phyloP scores from a whole-genome alignment of 2,113 vertebrate species.

The Myotis yumanensis region DNA sequence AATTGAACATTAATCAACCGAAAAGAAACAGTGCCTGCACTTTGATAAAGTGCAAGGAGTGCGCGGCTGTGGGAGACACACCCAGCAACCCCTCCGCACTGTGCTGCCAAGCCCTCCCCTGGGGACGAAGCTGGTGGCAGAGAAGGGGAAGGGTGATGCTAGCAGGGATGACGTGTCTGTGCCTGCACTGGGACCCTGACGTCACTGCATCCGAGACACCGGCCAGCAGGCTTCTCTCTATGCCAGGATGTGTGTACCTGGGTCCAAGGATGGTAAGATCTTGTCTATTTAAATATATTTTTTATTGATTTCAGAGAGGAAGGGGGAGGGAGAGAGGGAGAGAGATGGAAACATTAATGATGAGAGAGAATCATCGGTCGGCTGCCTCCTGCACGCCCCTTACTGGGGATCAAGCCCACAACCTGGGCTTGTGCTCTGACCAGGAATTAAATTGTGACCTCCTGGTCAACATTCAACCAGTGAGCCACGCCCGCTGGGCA shows the following conservation, averaged over 20 bases:
- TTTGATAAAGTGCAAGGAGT: constrained; percentile 3
- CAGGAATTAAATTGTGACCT: too few relatives aligned
- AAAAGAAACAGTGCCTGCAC: constrained; percentile 53
- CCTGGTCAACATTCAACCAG: too few relatives aligned
- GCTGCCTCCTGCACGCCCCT: too few relatives aligned
- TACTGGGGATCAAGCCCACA: too few relatives aligned
- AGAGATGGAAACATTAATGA: too few relatives aligned
- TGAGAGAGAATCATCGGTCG: too few relatives aligned
- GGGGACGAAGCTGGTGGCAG: background rate
- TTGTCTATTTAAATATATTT: background rate
- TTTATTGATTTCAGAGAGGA: too few relatives aligned
- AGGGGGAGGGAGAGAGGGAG: too few relatives aligned
- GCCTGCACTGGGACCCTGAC: background rate
- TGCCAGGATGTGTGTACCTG: background rate
- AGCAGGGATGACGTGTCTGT: background rate
- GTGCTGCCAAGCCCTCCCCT: background rate
- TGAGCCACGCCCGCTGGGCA: too few relatives aligned
- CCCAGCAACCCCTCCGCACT: accelerated
- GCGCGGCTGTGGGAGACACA: background rate
- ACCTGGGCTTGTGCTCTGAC: too few relatives aligned
- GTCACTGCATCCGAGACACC: background rate
- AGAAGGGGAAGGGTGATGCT: too few relatives aligned
- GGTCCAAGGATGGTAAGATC: background rate
- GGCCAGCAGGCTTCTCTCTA: background rate
- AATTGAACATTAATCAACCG: constrained; percentile 72